phyloP scores from a whole-genome alignment of 1,140 invertebrate species.

The Drosophila parvula region DNA sequence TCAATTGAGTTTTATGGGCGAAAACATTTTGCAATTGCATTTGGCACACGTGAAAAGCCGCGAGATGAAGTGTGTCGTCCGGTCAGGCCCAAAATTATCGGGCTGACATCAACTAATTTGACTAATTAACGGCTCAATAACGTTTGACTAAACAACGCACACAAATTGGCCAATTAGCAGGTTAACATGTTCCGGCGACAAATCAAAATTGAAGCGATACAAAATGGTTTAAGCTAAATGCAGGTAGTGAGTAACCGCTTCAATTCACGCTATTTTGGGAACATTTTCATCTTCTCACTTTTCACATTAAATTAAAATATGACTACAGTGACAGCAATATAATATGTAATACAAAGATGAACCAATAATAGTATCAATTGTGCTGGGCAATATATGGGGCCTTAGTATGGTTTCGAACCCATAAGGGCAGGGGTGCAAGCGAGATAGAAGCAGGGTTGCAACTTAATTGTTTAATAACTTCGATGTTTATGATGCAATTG shows the following conservation, averaged over 20 bases:
- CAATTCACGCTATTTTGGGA: not conserved
- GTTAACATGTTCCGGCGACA: constrained; percentile 17
- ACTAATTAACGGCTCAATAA: constrained; percentile 48
- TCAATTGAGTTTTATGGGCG: constrained; percentile 28
- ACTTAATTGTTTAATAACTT: too few species aligned
- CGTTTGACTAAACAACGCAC: constrained; percentile 39
- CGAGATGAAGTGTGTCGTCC: constrained; percentile 8
- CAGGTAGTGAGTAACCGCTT: not conserved
- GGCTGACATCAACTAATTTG: constrained; percentile 45
- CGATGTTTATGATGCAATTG: too few species aligned
- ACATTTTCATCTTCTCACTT: not conserved
- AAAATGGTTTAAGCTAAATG: not conserved
- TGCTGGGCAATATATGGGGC: not conserved
- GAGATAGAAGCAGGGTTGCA: not conserved
- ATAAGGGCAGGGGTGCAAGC: not conserved
- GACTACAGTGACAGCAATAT: too few species aligned
- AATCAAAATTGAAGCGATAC: constrained; percentile 1
- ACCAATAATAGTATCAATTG: not conserved
- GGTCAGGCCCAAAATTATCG: constrained; percentile 30
- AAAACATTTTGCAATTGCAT: constrained; percentile 30
- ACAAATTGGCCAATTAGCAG: constrained; percentile 38
- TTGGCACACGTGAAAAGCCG: constrained; percentile 8
- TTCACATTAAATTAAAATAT: too few species aligned
- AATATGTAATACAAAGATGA: not conserved
- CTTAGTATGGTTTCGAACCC: not conserved